These are phyloP conservation scores for Ophioninae sp. DNA, from an alignment of 2,888 invertebrate species.

Conservation along the genomic window DNA sequence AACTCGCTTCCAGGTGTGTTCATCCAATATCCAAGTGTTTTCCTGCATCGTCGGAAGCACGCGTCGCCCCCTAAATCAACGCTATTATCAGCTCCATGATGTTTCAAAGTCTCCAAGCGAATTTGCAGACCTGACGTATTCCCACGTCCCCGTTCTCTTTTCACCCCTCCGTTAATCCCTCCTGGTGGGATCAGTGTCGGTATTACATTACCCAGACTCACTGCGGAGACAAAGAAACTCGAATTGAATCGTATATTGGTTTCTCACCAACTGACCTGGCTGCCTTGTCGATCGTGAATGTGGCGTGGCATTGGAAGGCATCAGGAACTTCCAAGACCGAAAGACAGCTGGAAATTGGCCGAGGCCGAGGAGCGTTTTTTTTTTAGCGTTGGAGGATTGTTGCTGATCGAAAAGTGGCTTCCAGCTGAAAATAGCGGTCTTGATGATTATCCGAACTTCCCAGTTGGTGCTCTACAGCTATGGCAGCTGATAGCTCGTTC, in stretches of 20 bases:
- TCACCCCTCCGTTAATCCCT: not conserved
- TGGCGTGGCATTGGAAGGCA: not conserved
- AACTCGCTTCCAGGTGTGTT: slow-evolving; percentile 69
- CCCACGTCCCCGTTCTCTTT: not conserved
- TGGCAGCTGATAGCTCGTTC: not conserved
- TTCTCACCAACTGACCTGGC: not conserved
- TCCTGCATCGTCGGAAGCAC: slow-evolving; percentile 75
- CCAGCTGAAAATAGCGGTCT: not conserved
- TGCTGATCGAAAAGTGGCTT: not conserved
- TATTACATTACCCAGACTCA: not conserved
- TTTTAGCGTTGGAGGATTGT: not conserved
- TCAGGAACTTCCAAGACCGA: not conserved
- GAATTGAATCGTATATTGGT: not conserved
- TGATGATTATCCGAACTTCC: not conserved
- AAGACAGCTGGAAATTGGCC: not conserved
- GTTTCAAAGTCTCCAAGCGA: slow-evolving; percentile 64
- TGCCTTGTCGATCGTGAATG: not conserved
- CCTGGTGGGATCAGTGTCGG: not conserved
- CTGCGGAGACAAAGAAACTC: not conserved
- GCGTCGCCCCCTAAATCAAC: slow-evolving; percentile 74
- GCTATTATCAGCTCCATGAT: slow-evolving; percentile 77
- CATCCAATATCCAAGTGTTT: slow-evolving; percentile 74
- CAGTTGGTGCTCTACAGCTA: not conserved
- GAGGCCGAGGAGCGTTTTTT: not conserved
- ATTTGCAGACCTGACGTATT: slow-evolving; percentile 36